phyloP scores from a whole-genome alignment of 2,888 invertebrate species.

The Ypsolopha scabrella region DNA sequence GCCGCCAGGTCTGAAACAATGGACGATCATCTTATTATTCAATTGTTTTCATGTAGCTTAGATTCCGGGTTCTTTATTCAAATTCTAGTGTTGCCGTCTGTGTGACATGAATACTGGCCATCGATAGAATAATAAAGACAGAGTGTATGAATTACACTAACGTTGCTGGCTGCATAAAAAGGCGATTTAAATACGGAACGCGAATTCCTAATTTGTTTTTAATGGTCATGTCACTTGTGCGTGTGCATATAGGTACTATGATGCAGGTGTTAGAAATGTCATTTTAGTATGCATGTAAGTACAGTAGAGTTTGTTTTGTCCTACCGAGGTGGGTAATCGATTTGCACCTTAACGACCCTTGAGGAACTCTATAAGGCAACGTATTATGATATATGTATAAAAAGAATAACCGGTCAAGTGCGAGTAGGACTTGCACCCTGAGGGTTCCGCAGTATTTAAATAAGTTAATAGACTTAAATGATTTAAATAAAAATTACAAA shows the following conservation, averaged over 20 bases:
- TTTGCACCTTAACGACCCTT: constrained; percentile 41
- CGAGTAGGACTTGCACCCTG: no score
- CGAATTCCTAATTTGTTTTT: constrained; percentile 4
- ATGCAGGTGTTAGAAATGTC: constrained; percentile 4
- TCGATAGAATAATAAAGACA: neutral
- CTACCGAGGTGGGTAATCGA: constrained; percentile 34
- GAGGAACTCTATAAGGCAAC: constrained; percentile 19
- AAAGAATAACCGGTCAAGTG: no score
- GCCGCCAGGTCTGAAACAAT: constrained; percentile 83
- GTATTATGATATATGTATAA: no score
- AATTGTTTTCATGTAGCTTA: constrained; percentile 4
- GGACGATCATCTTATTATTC: constrained; percentile 13
- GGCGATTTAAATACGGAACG: neutral
- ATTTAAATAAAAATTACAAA: no score
- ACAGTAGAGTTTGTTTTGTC: constrained; percentile 11
- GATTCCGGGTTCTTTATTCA: neutral
- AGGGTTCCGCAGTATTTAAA: no score
- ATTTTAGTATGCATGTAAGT: constrained; percentile 13
- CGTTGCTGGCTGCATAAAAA: neutral
- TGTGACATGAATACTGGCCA: neutral
- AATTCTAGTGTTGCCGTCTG: neutral
- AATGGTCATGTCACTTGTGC: constrained; percentile 3
- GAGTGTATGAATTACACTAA: no score
- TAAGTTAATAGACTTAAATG: no score
- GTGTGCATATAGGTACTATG: neutral